phyloP scores from a whole-genome alignment of 64 coral and sea anemone species.

The Porites lutea region DNA sequence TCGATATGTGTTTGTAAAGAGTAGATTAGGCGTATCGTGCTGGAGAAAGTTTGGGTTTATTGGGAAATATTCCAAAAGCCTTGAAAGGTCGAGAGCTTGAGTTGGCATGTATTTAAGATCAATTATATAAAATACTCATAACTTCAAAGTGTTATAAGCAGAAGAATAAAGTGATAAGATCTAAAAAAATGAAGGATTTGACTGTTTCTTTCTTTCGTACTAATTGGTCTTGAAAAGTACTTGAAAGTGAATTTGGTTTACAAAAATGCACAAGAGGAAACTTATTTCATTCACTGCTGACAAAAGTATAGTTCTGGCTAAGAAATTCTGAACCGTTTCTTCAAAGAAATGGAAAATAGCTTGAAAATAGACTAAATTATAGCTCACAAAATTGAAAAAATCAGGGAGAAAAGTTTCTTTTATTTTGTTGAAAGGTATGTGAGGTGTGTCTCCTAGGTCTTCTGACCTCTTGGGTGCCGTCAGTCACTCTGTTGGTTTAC shows the following conservation, averaged over 20 bases:
- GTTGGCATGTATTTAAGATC: neutral
- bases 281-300: neutral
- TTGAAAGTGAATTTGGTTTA: neutral
- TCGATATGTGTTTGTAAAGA: neutral
- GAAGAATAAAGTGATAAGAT: slow-evolving; percentile 21
- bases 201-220: neutral
- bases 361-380: neutral
- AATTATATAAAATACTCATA: neutral
- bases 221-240: neutral
- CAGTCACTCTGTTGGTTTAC: neutral
- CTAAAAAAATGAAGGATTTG: neutral
- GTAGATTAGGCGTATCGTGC: neutral
- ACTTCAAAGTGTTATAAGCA: slow-evolving; percentile 1
- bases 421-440: slow-evolving; percentile 26
- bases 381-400: neutral
- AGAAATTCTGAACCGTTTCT: too few species aligned
- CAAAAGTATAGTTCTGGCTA: too few species aligned
- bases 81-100: slow-evolving; percentile 4
- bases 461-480: neutral
- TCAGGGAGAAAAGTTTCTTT: neutral
- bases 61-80: neutral
- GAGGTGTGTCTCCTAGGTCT: slow-evolving; percentile 8
- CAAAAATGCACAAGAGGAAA: neutral
- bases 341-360: neutral
- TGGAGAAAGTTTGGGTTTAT: neutral